Percentiles rank a stretch among this genome's conserved stretches.
These are phyloP conservation scores for Tetranychus truncatus DNA, from an alignment of 2,888 invertebrate species.

Conservation along the genomic window DNA sequence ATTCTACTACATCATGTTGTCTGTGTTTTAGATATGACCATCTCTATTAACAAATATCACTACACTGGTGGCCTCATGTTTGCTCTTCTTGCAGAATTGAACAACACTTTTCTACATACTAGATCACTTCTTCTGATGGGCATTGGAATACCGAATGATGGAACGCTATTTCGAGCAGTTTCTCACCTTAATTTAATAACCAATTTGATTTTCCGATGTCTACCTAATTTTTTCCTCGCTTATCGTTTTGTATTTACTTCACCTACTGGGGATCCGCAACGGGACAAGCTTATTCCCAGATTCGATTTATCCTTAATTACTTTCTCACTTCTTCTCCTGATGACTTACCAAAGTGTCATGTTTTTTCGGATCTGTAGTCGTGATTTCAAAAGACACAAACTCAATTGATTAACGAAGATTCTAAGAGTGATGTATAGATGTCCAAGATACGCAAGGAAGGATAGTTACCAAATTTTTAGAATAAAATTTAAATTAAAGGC, in stretches of 20 bases:
- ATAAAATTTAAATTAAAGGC: too few relatives aligned
- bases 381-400: not conserved
- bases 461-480: too few relatives aligned
- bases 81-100: not conserved
- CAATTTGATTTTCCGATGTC: not conserved
- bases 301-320: not conserved
- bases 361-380: not conserved
- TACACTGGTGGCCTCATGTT: not conserved
- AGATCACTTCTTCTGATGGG: conserved; percentile 1
- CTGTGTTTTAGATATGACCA: not conserved
- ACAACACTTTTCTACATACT: not conserved
- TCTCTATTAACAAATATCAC: not conserved
- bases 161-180: not conserved
- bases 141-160: not conserved
- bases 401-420: too few relatives aligned
- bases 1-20: not conserved
- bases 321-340: not conserved
- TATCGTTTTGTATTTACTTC: not conserved
- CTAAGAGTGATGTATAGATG: too few relatives aligned
- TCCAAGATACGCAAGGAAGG: too few relatives aligned
- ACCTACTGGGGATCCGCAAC: not conserved
- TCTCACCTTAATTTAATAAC: not conserved
- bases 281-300: not conserved
- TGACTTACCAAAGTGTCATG: conserved; percentile 5
- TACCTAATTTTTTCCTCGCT: not conserved